A percentile compares a stretch with the other conserved stretches of the same genome.
Conservation (phyloP, 2,113 vertebrate species). For the Scomber colias region DNA sequence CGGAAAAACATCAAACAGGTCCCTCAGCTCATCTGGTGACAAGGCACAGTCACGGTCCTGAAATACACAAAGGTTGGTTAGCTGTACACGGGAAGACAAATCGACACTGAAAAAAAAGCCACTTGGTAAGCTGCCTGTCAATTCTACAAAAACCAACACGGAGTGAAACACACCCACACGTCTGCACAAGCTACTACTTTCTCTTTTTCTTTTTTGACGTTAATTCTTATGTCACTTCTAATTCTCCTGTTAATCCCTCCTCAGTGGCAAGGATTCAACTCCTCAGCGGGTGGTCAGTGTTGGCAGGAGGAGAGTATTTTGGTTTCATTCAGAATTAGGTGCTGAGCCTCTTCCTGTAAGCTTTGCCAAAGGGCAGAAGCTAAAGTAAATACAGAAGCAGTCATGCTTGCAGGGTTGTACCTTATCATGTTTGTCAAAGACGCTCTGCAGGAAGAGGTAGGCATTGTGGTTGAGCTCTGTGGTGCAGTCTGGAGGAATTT, state of each 20-base stretch:
- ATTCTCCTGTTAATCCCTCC: slow-evolving; percentile 59
- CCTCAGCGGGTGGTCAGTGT: slow-evolving; percentile 46
- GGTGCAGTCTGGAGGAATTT: slow-evolving; percentile 93
- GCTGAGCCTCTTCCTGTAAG: slow-evolving; percentile 46
- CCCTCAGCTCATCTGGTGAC: slow-evolving; percentile 93
- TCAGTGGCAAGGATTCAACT: slow-evolving; percentile 40
- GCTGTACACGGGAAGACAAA: neutral
- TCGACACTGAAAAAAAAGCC: neutral
- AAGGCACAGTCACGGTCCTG: slow-evolving; percentile 97
- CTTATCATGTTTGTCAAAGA: slow-evolving; percentile 99
- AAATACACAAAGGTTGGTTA: slow-evolving; percentile 39
- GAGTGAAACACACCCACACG: neutral
- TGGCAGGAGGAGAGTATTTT: slow-evolving; percentile 18
- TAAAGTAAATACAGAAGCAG: slow-evolving; percentile 45
- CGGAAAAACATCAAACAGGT: slow-evolving; percentile 96
- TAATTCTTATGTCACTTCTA: slow-evolving; percentile 44
- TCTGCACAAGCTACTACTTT: slow-evolving; percentile 26
- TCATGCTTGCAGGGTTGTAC: slow-evolving; percentile 73
- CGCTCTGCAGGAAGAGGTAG: slow-evolving; percentile 96
- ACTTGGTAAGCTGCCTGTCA: neutral
- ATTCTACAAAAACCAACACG: slow-evolving; percentile 23
- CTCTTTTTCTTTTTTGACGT: slow-evolving; percentile 37
- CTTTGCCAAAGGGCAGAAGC: slow-evolving; percentile 33
- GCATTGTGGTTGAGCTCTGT: slow-evolving; percentile 98
- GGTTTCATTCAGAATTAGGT: neutral